Percentiles rank a stretch among this genome's conserved stretches.
Evolutionary conservation across 2,888 invertebrate species (phyloP).

Genomic region (Cataglyphis cursor): DNA sequence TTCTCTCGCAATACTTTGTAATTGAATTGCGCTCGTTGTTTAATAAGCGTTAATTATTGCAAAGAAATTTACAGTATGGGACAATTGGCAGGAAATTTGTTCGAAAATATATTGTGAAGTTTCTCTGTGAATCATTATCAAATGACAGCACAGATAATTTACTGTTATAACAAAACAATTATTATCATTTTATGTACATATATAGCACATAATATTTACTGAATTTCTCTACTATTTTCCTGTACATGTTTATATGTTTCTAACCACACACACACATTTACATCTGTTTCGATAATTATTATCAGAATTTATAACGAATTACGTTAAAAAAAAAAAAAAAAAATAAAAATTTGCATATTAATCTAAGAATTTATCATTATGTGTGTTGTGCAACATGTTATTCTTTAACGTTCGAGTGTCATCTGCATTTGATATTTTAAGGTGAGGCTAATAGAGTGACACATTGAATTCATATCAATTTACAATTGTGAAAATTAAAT

Average conservation of each 20-base stretch:
- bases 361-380: conserved; percentile 20
- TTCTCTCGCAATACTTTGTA: not conserved
- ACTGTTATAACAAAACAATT: not conserved
- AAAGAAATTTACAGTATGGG: not conserved
- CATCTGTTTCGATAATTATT: not conserved
- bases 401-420: conserved; percentile 5
- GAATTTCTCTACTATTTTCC: not conserved
- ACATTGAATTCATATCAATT: not conserved
- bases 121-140: not conserved
- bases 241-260: not conserved
- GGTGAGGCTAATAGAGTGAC: not conserved
- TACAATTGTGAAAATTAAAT: not conserved
- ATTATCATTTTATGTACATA: not conserved
- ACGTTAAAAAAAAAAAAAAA: not conserved
- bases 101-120: not conserved
- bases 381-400: conserved; percentile 21
- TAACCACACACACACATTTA: not conserved
- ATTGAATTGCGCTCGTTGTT: conserved; percentile 10
- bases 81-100: not conserved
- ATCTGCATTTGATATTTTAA: conserved; percentile 29
- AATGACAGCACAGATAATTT: not conserved
- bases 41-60: not conserved
- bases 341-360: not conserved
- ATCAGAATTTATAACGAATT: not conserved
- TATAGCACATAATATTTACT: not conserved